Conservation (phyloP, 2,888 invertebrate species). For the Lasiommata megera region DNA sequence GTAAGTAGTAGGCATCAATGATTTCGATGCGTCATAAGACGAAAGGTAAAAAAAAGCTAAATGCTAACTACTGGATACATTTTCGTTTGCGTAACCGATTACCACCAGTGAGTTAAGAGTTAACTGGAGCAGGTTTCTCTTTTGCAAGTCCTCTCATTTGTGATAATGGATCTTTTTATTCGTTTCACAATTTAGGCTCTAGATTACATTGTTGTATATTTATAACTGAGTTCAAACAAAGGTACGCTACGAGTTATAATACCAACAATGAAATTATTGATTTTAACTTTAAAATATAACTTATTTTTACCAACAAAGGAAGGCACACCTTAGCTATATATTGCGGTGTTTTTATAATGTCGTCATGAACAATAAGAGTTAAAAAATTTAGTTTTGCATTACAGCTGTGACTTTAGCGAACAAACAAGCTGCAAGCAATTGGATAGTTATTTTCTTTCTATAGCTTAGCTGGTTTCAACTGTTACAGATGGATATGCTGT, state of each 20-base stretch:
- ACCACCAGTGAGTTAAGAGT: slow-evolving; percentile 35
- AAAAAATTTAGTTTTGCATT: too few species aligned
- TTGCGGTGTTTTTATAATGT: too few species aligned
- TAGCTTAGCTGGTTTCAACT: too few species aligned
- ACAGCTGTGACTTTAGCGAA: too few species aligned
- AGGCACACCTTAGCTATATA: too few species aligned
- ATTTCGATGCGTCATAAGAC: slow-evolving; percentile 53
- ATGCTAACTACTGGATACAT: slow-evolving; percentile 57
- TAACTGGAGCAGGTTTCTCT: slow-evolving; percentile 46
- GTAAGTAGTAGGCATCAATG: too few species aligned
- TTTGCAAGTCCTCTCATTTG: slow-evolving; percentile 38
- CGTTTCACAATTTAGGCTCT: slow-evolving; percentile 9
- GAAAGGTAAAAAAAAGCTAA: slow-evolving; percentile 46
- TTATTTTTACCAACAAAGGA: background rate
- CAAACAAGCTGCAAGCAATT: too few species aligned
- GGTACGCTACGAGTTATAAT: background rate
- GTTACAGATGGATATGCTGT: too few species aligned
- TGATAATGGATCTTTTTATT: slow-evolving; percentile 34
- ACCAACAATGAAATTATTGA: background rate
- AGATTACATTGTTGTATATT: slow-evolving; percentile 8
- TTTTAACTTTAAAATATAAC: background rate
- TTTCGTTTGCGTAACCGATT: slow-evolving; percentile 55
- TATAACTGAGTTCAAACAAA: background rate
- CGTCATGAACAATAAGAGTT: too few species aligned
- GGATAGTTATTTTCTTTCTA: too few species aligned